Base-by-base conservation (phyloP, 2,888 invertebrate species). In the Pollenia griseotomentosa region DNA sequence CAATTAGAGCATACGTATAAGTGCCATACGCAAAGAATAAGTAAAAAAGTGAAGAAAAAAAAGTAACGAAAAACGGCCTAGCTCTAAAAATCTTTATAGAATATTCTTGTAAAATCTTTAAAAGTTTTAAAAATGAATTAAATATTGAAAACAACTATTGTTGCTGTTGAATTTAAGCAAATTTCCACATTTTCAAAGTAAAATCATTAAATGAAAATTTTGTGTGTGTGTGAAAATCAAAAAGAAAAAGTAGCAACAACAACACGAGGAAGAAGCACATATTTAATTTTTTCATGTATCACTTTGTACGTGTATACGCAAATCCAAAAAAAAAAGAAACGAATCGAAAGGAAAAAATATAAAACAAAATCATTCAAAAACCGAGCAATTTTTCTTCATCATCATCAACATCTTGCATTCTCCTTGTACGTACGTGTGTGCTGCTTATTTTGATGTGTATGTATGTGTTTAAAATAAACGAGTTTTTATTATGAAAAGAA, bases 241-340 rank as follows among this genome's bases (percentile, higher is more conserved):
- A 71, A 73, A 61, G 66, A 87, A 87, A 66, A 83, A 65, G 57
- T 33, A 83, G 33, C 66, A 86, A 83, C 71, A 71, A 80, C 71
- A 86, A 73, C 11, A 51, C 51, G 42, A 68, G 77, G 63, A 78
- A 83, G 83, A 65, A 75, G 86, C 74, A 77, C 51, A 53, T 73
- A 55, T 61, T 46, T 46, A 65, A 71, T 12, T 71, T 42, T 61
- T 74, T 59, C 66, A 75, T 70, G 33, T 61, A n/a, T 71, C n/a
- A 44, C 65, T 33, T 79, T 68, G 57, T 75, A 81, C 70, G 63
- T 33, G 33, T 57, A 71, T 78, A 81, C 73, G 59, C 66, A 78
- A 77, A 84, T 9, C 73, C 57, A 79, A 84, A 84, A 83, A 68
- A n/a, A 82, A 75, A 68, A 33, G 33, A 33, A 33, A 33, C 33